A percentile compares a stretch with the other conserved stretches of the same genome.
These are phyloP conservation scores for Sycophaga agraensis DNA, from an alignment of 1,140 invertebrate genomes.

Conservation along the genomic window DNA sequence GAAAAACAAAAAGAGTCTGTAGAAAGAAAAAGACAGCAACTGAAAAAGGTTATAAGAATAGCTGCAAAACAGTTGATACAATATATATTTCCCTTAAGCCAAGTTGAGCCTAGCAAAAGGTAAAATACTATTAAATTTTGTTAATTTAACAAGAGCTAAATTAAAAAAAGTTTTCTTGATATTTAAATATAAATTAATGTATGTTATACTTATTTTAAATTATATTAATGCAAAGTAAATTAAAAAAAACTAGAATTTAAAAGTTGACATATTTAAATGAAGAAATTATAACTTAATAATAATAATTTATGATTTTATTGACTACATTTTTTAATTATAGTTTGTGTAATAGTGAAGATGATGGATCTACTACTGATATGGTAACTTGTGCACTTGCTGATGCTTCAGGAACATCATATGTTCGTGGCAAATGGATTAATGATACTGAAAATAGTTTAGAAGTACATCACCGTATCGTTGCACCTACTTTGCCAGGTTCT, in stretches of 20 bases:
- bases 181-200: neutral
- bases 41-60: constrained; percentile 65
- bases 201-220: neutral
- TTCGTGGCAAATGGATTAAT: constrained; percentile 74
- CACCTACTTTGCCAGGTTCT: constrained; percentile 72
- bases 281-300: constrained; percentile 7
- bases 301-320: constrained; percentile 17
- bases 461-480: constrained; percentile 72
- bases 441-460: constrained; percentile 68
- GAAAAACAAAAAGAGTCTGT: constrained; percentile 59
- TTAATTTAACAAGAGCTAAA: neutral
- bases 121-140: constrained; percentile 36
- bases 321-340: constrained; percentile 34
- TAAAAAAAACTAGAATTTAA: no score
- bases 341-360: constrained; percentile 56
- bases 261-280: no score
- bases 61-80: constrained; percentile 70
- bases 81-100: constrained; percentile 75
- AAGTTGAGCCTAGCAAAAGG: constrained; percentile 60
- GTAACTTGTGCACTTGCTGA: constrained; percentile 73
- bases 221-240: no score
- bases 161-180: neutral
- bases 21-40: constrained; percentile 58
- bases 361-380: constrained; percentile 63
- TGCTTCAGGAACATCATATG: constrained; percentile 73